A percentile compares a stretch with the other conserved stretches of the same genome.
These are phyloP conservation scores for Carposina sasakii DNA, from an alignment of 1,140 invertebrate genomes.

Conservation along the genomic window DNA sequence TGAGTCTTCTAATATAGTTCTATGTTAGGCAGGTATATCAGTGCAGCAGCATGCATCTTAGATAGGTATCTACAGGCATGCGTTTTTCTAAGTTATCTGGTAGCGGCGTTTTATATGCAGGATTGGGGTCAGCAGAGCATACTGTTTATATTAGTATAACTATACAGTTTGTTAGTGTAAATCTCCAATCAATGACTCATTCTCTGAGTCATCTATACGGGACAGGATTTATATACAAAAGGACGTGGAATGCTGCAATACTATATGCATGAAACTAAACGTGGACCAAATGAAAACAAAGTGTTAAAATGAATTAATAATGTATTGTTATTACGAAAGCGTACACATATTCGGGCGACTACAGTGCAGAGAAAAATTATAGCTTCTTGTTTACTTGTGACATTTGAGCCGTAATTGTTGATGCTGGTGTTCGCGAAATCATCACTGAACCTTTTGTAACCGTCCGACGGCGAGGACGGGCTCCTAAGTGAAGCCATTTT, in stretches of 20 bases:
- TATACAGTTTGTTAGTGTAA: slow-evolving; percentile 49
- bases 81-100: no score
- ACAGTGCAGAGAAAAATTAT: slow-evolving; percentile 63
- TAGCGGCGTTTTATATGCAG: no score
- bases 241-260: no score
- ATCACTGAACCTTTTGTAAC: slow-evolving; percentile 74
- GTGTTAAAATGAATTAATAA: slow-evolving; percentile 53
- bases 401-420: slow-evolving; percentile 73
- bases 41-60: no score
- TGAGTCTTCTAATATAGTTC: no score
- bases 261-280: no score
- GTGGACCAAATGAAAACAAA: slow-evolving; percentile 57
- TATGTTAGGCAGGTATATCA: no score
- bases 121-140: slow-evolving; percentile 54
- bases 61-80: no score
- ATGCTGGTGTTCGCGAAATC: slow-evolving; percentile 72
- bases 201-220: slow-evolving; percentile 39
- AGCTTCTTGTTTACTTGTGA: slow-evolving; percentile 68
- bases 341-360: slow-evolving; percentile 55
- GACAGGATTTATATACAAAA: no score
- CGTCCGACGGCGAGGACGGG: slow-evolving; percentile 71
- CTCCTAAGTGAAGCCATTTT: slow-evolving; percentile 70
- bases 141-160: no score
- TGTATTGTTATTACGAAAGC: slow-evolving; percentile 67
- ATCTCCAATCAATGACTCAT: slow-evolving; percentile 43